These are phyloP conservation scores for Lasiommata megera DNA, from an alignment of 2,888 invertebrate genomes.

Conservation along the genomic window DNA sequence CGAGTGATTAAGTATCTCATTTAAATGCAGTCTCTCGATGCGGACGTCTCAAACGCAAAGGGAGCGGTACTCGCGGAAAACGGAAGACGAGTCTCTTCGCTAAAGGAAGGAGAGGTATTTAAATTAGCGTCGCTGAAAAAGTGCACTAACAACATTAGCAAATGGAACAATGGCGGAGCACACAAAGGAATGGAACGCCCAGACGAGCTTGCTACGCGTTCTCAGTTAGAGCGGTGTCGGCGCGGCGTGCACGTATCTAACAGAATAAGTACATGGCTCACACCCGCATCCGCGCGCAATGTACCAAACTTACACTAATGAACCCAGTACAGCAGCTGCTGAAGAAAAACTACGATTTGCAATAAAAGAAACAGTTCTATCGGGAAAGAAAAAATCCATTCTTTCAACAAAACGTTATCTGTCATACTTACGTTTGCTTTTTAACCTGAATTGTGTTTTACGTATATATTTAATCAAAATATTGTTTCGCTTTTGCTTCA, in stretches of 20 bases:
- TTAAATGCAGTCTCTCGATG: constrained; percentile 78
- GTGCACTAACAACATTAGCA: constrained; percentile 80
- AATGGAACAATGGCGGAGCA: constrained; percentile 69
- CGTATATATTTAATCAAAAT: too few species aligned
- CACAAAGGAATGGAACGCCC: constrained; percentile 67
- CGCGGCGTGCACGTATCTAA: constrained; percentile 36
- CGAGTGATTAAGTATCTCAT: constrained; percentile 81
- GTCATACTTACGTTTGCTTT: not conserved
- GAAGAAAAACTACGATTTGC: constrained; percentile 32
- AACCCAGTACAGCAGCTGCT: constrained; percentile 31
- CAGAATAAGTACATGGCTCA: constrained; percentile 27
- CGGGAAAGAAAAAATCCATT: constrained; percentile 14
- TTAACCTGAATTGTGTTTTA: not conserved
- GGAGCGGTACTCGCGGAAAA: constrained; percentile 73
- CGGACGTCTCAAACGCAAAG: constrained; percentile 77
- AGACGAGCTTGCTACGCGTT: constrained; percentile 51
- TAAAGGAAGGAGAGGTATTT: constrained; percentile 79
- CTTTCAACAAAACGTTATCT: constrained; percentile 1
- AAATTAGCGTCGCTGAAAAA: constrained; percentile 80
- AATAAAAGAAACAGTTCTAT: constrained; percentile 33
- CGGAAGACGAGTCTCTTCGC: constrained; percentile 77
- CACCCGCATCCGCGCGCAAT: constrained; percentile 36
- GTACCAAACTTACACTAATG: constrained; percentile 41
- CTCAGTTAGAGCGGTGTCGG: constrained; percentile 32
- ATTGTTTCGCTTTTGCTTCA: too few species aligned